Evolutionary conservation across 2,888 invertebrate genomes (phyloP).

Genomic region (Cistogaster globosa): DNA sequence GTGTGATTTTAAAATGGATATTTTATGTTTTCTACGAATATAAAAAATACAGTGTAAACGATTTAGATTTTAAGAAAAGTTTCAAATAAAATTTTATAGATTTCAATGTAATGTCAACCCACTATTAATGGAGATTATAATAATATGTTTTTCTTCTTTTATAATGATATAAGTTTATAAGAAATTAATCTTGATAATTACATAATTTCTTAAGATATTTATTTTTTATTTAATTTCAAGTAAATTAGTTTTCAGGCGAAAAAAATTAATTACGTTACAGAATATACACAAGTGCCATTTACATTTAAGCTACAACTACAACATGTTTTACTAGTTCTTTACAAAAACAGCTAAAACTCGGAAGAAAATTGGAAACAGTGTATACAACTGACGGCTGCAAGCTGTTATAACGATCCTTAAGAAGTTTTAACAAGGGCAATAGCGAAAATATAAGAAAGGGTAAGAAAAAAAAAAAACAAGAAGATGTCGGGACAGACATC

Average conservation of each 20-base stretch:
- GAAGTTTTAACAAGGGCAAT: conserved; percentile 26
- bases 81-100: too few species aligned
- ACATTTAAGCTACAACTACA: conserved; percentile 61
- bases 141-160: too few species aligned
- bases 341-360: conserved; percentile 44
- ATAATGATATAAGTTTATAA: too few species aligned
- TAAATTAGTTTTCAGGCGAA: neutral
- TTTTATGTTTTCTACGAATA: too few species aligned
- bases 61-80: too few species aligned
- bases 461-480: neutral
- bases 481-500: conserved; percentile 32
- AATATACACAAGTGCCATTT: conserved; percentile 13
- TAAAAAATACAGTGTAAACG: too few species aligned
- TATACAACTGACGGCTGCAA: conserved; percentile 32
- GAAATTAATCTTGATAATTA: too few species aligned
- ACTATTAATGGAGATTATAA: too few species aligned
- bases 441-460: conserved; percentile 8
- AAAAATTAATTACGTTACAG: conserved; percentile 30
- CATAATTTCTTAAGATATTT: too few species aligned
- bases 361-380: conserved; percentile 37
- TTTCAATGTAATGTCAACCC: too few species aligned
- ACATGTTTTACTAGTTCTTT: conserved; percentile 73
- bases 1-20: too few species aligned
- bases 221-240: too few species aligned
- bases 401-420: conserved; percentile 12